Evolutionary conservation across 2,797 vertebrate species (phyloP).

Genomic region (Sebastes kiyomatsui): DNA sequence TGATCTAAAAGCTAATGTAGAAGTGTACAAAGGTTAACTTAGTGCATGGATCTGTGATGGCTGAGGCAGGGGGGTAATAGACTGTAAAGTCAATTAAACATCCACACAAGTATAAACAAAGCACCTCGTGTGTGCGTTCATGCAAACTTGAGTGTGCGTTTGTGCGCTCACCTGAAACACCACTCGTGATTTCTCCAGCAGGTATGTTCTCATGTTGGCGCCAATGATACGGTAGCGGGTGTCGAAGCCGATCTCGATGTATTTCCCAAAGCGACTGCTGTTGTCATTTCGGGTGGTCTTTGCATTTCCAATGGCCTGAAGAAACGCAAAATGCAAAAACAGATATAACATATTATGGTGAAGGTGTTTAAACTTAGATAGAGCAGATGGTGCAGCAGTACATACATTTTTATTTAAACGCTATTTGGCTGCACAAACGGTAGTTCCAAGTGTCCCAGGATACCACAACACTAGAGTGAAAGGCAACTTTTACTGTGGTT

Average conservation of each 20-base stretch:
- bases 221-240: constrained; percentile 92
- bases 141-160: background rate
- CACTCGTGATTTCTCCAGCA: constrained; percentile 97
- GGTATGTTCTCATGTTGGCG: constrained; percentile 99
- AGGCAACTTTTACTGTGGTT: background rate
- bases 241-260: constrained; percentile 98
- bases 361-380: background rate
- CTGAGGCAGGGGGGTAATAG: background rate
- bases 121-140: background rate
- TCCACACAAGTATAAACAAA: background rate
- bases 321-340: background rate
- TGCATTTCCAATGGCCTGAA: constrained; percentile 96
- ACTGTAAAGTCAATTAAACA: background rate
- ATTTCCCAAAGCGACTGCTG: constrained; percentile 99
- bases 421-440: background rate
- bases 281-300: constrained; percentile 99
- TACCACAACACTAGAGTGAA: background rate
- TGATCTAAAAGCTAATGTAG: background rate
- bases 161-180: constrained; percentile 92
- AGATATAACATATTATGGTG: background rate
- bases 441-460: background rate
- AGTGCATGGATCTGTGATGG: background rate
- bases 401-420: background rate
- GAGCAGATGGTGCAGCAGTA: background rate
- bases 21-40: background rate